Conservation (phyloP, 64 coral and sea anemone genomes). For the Montipora foliosa region DNA sequence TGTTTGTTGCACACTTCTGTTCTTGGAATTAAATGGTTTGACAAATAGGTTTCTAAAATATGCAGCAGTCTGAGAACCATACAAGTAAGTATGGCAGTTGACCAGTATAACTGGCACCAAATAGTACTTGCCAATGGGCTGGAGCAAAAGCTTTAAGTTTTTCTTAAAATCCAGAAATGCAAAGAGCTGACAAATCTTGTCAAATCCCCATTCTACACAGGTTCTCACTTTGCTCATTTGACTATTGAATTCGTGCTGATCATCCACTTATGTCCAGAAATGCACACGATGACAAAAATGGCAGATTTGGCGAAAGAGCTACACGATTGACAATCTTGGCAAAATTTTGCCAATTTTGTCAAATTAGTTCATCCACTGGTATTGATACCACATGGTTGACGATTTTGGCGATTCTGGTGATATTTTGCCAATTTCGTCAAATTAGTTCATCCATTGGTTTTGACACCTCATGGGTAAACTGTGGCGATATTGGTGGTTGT, state of each 20-base stretch:
- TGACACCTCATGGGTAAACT: no score
- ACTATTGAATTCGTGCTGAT: constrained; percentile 25
- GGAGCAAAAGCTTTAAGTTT: neutral
- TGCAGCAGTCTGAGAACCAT: constrained; percentile 28
- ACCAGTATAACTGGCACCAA: constrained; percentile 8
- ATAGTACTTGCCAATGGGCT: constrained; percentile 48
- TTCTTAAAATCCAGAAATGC: constrained; percentile 39
- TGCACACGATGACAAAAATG: no score
- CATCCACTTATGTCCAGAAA: neutral
- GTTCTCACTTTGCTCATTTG: constrained; percentile 27
- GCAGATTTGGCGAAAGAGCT: no score
- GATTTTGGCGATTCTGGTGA: no score
- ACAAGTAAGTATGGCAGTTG: constrained; percentile 52
- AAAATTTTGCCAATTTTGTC: no score
- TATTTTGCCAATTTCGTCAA: no score
- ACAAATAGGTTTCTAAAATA: constrained; percentile 21
- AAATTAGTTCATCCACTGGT: no score
- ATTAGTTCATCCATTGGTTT: no score
- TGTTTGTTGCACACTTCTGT: no score
- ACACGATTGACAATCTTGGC: no score
- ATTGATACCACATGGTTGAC: no score
- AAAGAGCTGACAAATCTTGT: constrained; percentile 5
- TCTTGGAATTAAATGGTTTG: neutral
- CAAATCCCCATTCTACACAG: constrained; percentile 32
- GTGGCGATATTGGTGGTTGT: no score